Evolutionary conservation across 2,888 invertebrate genomes (phyloP), one percentile per base, ranked within the genome.

Genomic region (Catocala nupta): DNA sequence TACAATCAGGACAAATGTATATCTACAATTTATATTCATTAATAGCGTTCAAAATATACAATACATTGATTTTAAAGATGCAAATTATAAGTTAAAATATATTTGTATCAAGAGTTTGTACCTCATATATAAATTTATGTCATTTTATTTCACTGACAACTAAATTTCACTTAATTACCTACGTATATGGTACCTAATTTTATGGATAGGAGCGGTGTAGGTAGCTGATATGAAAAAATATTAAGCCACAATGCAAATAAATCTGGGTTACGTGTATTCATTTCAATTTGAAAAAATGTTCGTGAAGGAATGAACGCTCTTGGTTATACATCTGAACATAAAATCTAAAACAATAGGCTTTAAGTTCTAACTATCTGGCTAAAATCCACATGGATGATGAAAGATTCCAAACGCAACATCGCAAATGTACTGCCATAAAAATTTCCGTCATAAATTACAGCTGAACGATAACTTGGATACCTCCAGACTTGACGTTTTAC

Each of bases 311-410:
- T 51, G 53, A 33, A 36, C 47, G 53, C 51, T 60, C 54, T 53
- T 33, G 42, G 52, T 65, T 63, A 67, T 52, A 62, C 36, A 50
- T 43, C 60, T n/a, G 45, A 54, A 16, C 56, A 72, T 68, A 73
- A 66, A 59, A 52, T 56, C 33, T 53, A 55, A 67, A 73, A 76
- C 71, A 77, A 77, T 77, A 45, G 71, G 54, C 64, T 69, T 70
- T 53, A 39, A 58, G 63, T 56, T 55, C 33, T 50, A 36, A 49
- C 51, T 64, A 68, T 34, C 50, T 71, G 69, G 54, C 49, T 67
- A 66, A 76, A 59, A 57, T 59, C 39, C 49, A 55, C 43, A 66
- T 52, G 59, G 48, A 68, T 48, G 64, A 76, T 64, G 73, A 76
- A 68, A 71, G 59, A 63, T 73, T 73, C 50, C 65, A 64, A 59